Evolutionary conservation across 2,797 vertebrate genomes (phyloP).

Genomic region (Adrianichthys oophorus): DNA sequence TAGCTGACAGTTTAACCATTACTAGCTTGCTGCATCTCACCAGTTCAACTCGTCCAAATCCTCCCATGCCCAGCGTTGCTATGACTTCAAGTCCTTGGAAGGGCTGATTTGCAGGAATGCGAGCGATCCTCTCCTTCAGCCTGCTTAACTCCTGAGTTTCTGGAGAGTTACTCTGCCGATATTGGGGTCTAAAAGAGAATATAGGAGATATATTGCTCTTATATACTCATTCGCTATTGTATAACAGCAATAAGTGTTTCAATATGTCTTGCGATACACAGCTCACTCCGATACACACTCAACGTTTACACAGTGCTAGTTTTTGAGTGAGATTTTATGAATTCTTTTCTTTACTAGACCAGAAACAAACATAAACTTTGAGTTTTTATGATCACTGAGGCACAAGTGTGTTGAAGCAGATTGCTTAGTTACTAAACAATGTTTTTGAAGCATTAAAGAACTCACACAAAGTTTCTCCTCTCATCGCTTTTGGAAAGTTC

Average conservation of each 20-base stretch:
- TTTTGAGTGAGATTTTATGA: too few relatives aligned
- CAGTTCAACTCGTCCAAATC: slow-evolving; percentile 83
- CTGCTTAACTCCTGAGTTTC: slow-evolving; percentile 66
- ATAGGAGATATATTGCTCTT: too few relatives aligned
- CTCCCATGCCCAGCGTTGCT: slow-evolving; percentile 80
- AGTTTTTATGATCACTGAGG: too few relatives aligned
- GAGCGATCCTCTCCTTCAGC: slow-evolving; percentile 67
- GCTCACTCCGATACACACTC: too few relatives aligned
- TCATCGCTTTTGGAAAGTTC: slow-evolving; percentile 78
- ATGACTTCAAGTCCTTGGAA: slow-evolving; percentile 74
- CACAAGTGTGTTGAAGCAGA: too few relatives aligned
- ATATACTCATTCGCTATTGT: too few relatives aligned
- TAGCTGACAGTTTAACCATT: background rate
- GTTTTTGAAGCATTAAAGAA: slow-evolving; percentile 4
- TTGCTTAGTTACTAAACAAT: background rate
- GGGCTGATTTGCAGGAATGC: slow-evolving; percentile 62
- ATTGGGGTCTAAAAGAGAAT: slow-evolving; percentile 56
- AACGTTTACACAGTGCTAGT: too few relatives aligned
- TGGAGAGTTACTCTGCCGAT: slow-evolving; percentile 60
- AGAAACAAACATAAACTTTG: too few relatives aligned
- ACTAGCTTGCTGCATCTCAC: slow-evolving; percentile 54
- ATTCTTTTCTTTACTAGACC: too few relatives aligned
- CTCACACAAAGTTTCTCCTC: slow-evolving; percentile 76
- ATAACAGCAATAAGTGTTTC: too few relatives aligned
- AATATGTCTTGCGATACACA: too few relatives aligned